Base-by-base conservation (phyloP, 2,888 invertebrate species). In the Patella caerulea region DNA sequence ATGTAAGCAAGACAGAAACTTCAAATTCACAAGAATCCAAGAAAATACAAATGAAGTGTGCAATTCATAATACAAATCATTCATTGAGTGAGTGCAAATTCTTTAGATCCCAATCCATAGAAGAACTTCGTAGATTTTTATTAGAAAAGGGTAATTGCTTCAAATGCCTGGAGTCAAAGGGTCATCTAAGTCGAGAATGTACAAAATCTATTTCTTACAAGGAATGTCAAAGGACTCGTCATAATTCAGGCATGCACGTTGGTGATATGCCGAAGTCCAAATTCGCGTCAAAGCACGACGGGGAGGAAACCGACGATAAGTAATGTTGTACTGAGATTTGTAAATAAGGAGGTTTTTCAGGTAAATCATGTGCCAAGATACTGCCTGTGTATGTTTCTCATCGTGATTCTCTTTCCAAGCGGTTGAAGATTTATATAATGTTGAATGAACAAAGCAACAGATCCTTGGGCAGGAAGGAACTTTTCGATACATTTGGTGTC, bases 341-440 rank as follows among this genome's bases (percentile, higher is more conserved):
- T 73, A 71, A n/a, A n/a, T n/a, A 69, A 17, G 70, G 74, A 54
- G 53, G 53, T 15, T 80, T 77, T 65, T 55, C 45, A 3, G 75
- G 80, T n/a, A 75, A 78, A 71, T 80, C 75, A 2, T 75, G 78
- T 65, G 76, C 75, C 2, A 78, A 72, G 52, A 78, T 73, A 5
- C 15, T 78, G 29, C 77, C 69, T 5, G 78, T 73, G 17, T 54
- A 55, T 55, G 65, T 80, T 34, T 77, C 72, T 54, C 59, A 34
- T 15, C 19, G 19, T 24, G 72, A 56, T 54, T 34, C 75, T 14
- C 73, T 77, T 11, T 55, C 70, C 54, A 74, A 76, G 5, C 17
- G 55, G 17, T 24, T 76, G 14, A 19, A 29, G 34, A 53, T 45
- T 12, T 79, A 79, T 71, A 77, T 78, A 15, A 73, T 81, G n/a